Percentiles rank a stretch among this genome's conserved stretches.
These are phyloP conservation scores for Bos indicus DNA, from an alignment of 2,113 vertebrate genomes.

Conservation along the genomic window DNA sequence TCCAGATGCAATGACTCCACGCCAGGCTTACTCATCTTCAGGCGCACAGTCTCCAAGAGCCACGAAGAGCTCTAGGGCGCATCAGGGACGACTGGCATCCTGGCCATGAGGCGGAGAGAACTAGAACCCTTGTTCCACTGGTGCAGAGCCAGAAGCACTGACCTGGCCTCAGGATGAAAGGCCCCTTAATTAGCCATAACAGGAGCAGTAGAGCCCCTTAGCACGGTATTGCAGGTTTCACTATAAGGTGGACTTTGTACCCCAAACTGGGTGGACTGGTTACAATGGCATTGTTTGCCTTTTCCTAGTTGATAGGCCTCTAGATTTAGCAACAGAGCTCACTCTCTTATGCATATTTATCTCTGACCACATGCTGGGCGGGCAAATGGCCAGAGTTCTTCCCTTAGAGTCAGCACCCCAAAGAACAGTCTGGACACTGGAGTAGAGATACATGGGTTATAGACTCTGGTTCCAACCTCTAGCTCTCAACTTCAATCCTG, in stretches of 20 bases:
- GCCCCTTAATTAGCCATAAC: background rate
- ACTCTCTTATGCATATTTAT: background rate
- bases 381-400: too few species aligned
- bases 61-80: background rate
- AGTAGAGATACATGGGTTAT: too few species aligned
- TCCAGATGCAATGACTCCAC: rapidly evolving
- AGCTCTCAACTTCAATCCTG: background rate
- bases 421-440: background rate
- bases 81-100: background rate
- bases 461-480: background rate
- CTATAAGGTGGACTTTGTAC: background rate
- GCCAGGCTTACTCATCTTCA: background rate
- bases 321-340: background rate
- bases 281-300: background rate
- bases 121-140: background rate
- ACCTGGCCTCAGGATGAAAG: background rate
- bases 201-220: background rate
- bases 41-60: background rate
- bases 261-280: background rate
- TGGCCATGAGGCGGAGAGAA: rapidly evolving
- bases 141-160: background rate
- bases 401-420: background rate
- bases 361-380: background rate
- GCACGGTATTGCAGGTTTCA: background rate
- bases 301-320: background rate